Evolutionary conservation across 2,797 vertebrate genomes (phyloP).

Genomic region (Balearica regulorum): DNA sequence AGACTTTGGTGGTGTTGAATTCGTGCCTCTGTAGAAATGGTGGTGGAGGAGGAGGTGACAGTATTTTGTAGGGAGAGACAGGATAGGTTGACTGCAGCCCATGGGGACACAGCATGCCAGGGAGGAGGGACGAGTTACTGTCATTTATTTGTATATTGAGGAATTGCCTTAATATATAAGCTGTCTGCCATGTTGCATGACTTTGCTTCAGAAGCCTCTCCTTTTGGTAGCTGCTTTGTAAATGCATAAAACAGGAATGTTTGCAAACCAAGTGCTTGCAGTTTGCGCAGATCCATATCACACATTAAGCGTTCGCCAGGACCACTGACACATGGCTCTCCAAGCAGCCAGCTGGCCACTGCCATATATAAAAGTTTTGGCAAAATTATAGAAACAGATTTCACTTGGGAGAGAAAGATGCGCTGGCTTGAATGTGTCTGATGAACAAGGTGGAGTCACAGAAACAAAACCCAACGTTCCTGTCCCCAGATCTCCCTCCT

Average conservation of each 20-base stretch:
- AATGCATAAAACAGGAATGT: conserved; percentile 54
- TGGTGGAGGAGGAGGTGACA: not conserved
- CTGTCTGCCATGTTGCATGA: not conserved
- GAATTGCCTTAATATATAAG: not conserved
- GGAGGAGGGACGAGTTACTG: not conserved
- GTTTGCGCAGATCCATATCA: conserved; percentile 53
- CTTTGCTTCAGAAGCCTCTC: conserved; percentile 45
- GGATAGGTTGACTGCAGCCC: not conserved
- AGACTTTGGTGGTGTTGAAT: not conserved
- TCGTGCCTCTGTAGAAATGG: not conserved
- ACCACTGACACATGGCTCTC: conserved; percentile 65
- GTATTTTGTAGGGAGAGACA: not conserved
- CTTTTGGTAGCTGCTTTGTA: conserved; percentile 43
- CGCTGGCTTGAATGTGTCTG: conserved; percentile 21
- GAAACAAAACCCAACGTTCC: not conserved
- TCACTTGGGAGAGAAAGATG: conserved; percentile 34
- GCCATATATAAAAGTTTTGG: conserved; percentile 63
- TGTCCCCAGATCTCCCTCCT: not conserved
- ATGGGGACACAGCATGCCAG: not conserved
- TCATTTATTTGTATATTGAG: not conserved
- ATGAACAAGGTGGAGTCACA: conserved; percentile 38
- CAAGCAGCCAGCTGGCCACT: conserved; percentile 69
- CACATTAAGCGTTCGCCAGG: conserved; percentile 59
- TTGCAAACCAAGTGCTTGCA: conserved; percentile 61
- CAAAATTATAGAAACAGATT: conserved; percentile 59